A percentile compares a stretch with the other conserved stretches of the same genome.
Evolutionary conservation across 2,888 invertebrate species (phyloP).

Genomic region (Hanleya hanleyi): DNA sequence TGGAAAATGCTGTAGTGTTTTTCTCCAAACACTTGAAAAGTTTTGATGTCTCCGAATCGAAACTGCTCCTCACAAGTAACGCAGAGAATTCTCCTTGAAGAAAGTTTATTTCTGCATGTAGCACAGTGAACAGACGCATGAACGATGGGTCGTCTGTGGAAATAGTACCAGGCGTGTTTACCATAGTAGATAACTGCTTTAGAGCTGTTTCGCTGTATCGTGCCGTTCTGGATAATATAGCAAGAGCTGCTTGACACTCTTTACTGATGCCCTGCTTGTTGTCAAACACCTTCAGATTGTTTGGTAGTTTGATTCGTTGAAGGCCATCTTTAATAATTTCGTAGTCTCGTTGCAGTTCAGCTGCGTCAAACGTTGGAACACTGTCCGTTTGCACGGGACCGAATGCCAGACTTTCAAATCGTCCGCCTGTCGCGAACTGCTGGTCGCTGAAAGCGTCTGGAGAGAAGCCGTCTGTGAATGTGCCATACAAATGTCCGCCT

Average conservation of each 20-base stretch:
- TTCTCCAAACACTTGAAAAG: neutral
- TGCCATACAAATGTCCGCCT: too few species aligned
- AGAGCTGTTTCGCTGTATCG: neutral
- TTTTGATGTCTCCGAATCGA: neutral
- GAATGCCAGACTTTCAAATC: too few species aligned
- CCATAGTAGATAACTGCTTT: neutral
- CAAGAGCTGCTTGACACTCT: neutral
- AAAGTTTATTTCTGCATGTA: neutral
- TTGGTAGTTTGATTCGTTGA: neutral
- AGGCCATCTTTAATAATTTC: neutral
- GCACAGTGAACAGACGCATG: neutral
- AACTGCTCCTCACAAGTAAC: neutral
- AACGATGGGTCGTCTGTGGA: neutral
- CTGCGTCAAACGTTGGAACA: too few species aligned
- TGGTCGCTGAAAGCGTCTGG: too few species aligned
- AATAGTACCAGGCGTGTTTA: neutral
- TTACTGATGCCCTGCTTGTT: neutral
- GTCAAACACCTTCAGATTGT: neutral
- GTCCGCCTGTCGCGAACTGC: too few species aligned
- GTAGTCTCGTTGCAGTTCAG: too few species aligned
- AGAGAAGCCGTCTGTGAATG: too few species aligned
- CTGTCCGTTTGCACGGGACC: too few species aligned
- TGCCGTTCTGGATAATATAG: neutral
- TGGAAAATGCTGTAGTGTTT: neutral
- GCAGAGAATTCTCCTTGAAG: neutral